Evolutionary conservation across 2,797 vertebrate species (phyloP).

Genomic region (Dipus sagitta): DNA sequence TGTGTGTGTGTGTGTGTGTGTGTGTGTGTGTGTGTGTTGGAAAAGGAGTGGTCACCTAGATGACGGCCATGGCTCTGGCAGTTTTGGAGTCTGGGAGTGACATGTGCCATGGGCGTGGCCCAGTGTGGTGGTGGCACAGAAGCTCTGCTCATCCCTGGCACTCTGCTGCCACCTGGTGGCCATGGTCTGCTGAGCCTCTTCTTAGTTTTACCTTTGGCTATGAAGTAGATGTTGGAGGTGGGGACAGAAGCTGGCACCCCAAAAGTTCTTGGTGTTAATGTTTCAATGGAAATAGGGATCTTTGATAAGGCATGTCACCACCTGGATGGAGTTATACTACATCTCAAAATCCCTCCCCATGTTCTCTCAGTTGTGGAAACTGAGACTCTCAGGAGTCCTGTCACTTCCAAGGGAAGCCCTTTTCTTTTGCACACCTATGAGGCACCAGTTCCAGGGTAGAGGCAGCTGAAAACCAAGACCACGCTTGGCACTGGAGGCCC

Average conservation of each 20-base stretch:
- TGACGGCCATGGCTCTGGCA: not conserved
- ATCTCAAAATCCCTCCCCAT: not conserved
- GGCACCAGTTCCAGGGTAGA: not conserved
- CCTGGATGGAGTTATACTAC: not conserved
- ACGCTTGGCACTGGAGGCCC: not conserved
- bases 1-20: no score
- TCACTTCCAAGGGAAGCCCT: not conserved
- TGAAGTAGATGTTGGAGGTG: not conserved
- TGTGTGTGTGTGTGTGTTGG: no score
- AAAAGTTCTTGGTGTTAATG: no score
- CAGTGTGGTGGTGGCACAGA: not conserved
- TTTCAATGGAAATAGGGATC: not conserved
- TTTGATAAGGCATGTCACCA: not conserved
- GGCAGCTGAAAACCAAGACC: not conserved
- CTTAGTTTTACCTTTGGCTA: not conserved
- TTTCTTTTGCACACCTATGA: not conserved
- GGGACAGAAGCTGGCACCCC: no score
- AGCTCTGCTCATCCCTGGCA: not conserved
- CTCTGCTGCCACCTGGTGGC: constrained; percentile 75
- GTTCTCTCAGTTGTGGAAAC: not conserved
- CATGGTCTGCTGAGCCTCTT: accelerated
- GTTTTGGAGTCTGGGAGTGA: not conserved
- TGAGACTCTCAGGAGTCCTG: not conserved
- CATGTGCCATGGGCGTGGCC: not conserved
- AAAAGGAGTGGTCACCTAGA: no score